Evolutionary conservation across 1,140 invertebrate species (phyloP), one percentile per base, ranked within the genome.

Genomic region (Nephotettix cincticeps): DNA sequence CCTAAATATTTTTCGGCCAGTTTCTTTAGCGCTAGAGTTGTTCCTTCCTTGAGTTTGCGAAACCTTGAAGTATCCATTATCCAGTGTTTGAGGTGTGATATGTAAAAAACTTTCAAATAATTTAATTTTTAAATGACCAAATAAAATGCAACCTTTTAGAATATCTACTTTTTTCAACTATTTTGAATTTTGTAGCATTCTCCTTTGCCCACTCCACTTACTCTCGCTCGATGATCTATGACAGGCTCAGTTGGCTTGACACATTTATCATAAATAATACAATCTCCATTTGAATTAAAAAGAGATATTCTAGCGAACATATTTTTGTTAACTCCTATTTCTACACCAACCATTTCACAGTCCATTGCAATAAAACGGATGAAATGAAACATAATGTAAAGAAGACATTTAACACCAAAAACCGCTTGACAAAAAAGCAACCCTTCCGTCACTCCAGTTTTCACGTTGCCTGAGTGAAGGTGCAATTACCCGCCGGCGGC

Each of bases 311-410:
- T 81, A 0, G 95, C 96, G 61, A 98, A 75, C 84, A 95, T 93
- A 77, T 89, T 91, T 27, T 95, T 92, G 13, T 82, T 82, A 0
- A 93, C 93, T 32, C 84, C 81, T 71, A 83, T 81, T 0, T 94
- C 94, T 28, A 94, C 89, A 0, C 96, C 96, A 0, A 99, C 96
- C 93, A 98, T 98, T 81, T 99, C 97, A 81, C 97, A 99, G 81
- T 99, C 97, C 79, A 99, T 92, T 0, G 92, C 94, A 47, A 98
- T 76, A n/a, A n/a, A n/a, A n/a, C n/a, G n/a, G n/a, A n/a, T n/a
- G n/a, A n/a, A n/a, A n/a, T n/a, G n/a, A n/a, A n/a, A n/a, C n/a
- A n/a, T n/a, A n/a, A n/a, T n/a, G n/a, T n/a, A n/a, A n/a, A n/a
- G n/a, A n/a, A n/a, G n/a, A n/a, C n/a, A n/a, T n/a, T n/a, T n/a